A percentile compares a stretch with the other conserved stretches of the same genome.
phyloP scores from a whole-genome alignment of 2,888 invertebrate genomes.

The Zygogramma bicolorata region DNA sequence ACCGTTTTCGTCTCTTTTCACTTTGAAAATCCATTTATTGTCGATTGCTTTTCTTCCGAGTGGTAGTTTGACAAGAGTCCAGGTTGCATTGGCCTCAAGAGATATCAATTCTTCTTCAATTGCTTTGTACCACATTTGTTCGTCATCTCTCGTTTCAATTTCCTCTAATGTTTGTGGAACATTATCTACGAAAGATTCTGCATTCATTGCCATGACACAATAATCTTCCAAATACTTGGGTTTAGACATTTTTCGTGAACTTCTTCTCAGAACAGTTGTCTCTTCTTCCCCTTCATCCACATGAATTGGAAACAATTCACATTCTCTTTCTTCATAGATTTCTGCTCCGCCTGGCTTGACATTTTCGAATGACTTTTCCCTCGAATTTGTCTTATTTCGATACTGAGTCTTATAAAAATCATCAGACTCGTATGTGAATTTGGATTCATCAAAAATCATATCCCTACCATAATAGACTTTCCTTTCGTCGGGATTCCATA shows the following conservation, averaged over 20 bases:
- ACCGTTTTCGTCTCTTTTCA: constrained; percentile 55
- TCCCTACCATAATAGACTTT: no score
- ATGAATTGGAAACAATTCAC: no score
- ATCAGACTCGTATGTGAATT: no score
- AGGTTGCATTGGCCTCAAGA: neutral
- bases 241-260: no score
- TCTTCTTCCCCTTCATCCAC: neutral
- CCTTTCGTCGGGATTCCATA: no score
- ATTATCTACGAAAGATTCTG: neutral
- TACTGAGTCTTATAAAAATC: no score
- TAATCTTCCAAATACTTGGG: neutral
- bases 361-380: no score
- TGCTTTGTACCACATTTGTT: neutral
- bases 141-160: neutral
- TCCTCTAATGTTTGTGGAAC: neutral
- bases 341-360: no score
- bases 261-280: neutral
- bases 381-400: no score
- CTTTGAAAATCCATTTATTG: constrained; percentile 52
- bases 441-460: no score
- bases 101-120: constrained; percentile 10
- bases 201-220: neutral
- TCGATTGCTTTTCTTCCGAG: constrained; percentile 45
- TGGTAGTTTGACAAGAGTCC: constrained; percentile 1
- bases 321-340: no score